These are phyloP conservation scores for Drosophila macrospina DNA, from an alignment of 2,888 invertebrate species.

Conservation along the genomic window DNA sequence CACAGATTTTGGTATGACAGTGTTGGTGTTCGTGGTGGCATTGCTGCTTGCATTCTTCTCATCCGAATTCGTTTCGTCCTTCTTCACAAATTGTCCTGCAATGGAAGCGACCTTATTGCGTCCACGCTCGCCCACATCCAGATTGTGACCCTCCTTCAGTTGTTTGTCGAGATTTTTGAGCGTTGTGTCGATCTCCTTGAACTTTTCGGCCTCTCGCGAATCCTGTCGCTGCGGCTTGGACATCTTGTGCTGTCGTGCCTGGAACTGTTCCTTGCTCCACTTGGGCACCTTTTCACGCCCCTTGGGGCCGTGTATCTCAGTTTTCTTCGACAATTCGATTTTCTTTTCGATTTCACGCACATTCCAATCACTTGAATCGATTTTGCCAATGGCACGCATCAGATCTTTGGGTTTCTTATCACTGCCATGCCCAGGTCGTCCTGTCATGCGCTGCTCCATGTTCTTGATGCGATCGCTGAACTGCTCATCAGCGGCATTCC, in stretches of 20 bases:
- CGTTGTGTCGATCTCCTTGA: constrained; percentile 90
- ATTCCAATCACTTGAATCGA: constrained; percentile 96
- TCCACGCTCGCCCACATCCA: constrained; percentile 88
- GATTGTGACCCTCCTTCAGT: constrained; percentile 91
- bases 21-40: constrained; percentile 69
- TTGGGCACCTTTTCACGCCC: constrained; percentile 93
- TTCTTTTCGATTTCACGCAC: constrained; percentile 95
- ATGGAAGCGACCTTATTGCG: constrained; percentile 93
- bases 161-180: constrained; percentile 90
- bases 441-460: constrained; percentile 92
- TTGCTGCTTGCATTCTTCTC: constrained; percentile 81
- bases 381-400: constrained; percentile 94
- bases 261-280: constrained; percentile 93
- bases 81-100: constrained; percentile 90
- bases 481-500: constrained; percentile 83
- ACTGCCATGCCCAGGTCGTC: constrained; percentile 86
- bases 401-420: constrained; percentile 94
- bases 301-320: constrained; percentile 84
- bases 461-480: constrained; percentile 88
- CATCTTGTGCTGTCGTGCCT: constrained; percentile 90
- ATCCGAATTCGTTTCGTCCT: constrained; percentile 84
- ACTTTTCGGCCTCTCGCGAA: constrained; percentile 87
- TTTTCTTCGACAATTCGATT: constrained; percentile 88
- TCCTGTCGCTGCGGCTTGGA: constrained; percentile 88
- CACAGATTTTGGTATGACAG: constrained; percentile 84